Evolutionary conservation across 2,113 vertebrate species (phyloP).

Genomic region (Anoura caudifer): DNA sequence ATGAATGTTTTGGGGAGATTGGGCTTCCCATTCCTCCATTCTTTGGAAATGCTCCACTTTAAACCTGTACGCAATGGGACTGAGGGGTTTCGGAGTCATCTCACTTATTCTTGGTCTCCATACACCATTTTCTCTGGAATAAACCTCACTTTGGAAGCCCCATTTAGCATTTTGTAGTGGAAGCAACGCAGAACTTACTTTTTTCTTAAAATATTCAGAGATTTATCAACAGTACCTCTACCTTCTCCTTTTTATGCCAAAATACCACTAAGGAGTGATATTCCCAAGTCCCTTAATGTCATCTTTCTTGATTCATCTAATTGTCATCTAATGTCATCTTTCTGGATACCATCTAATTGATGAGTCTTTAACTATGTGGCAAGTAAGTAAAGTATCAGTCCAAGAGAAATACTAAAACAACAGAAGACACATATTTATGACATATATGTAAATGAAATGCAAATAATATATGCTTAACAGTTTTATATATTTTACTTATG

Average conservation of each 20-base stretch:
- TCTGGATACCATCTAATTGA: background rate
- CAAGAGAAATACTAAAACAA: background rate
- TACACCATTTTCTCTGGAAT: background rate
- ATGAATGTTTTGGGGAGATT: background rate
- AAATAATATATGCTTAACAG: background rate
- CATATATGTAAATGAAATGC: background rate
- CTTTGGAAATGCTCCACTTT: background rate
- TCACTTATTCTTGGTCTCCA: background rate
- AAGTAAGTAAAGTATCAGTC: background rate
- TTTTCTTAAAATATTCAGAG: background rate
- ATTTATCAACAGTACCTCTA: background rate
- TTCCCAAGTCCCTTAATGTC: background rate
- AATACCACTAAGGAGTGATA: background rate
- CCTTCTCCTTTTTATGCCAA: background rate
- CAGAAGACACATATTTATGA: background rate
- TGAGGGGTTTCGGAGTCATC: background rate
- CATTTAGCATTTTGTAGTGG: background rate
- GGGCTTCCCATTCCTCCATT: background rate
- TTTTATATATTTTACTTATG: background rate
- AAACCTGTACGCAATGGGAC: background rate
- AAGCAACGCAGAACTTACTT: background rate
- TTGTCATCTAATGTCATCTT: background rate
- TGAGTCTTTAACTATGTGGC: background rate
- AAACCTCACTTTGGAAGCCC: background rate
- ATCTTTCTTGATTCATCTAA: background rate